Evolutionary conservation across 2,797 vertebrate species (phyloP).

Genomic region (Rhinophrynus dorsalis): DNA sequence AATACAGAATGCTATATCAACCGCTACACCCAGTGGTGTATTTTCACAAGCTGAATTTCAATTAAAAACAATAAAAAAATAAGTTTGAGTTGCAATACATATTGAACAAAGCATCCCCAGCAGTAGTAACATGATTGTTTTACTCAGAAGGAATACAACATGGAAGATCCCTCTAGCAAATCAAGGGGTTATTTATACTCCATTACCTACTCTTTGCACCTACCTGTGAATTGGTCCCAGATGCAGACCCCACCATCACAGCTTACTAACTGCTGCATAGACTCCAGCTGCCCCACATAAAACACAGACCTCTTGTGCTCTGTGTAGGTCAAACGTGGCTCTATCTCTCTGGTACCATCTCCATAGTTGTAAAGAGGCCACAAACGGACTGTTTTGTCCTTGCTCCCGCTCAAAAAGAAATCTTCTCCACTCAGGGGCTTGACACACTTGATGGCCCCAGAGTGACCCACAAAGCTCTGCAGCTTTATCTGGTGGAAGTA

Average conservation of each 20-base stretch:
- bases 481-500: constrained; percentile 97
- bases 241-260: constrained; percentile 93
- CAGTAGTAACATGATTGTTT: no score
- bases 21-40: no score
- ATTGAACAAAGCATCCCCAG: no score
- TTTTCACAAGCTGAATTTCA: no score
- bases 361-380: constrained; percentile 95
- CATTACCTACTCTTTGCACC: constrained; percentile 32
- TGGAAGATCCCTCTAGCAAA: no score
- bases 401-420: constrained; percentile 95
- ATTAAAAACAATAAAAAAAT: no score
- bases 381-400: constrained; percentile 92
- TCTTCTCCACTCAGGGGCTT: constrained; percentile 86
- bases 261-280: constrained; percentile 91
- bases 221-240: constrained; percentile 96
- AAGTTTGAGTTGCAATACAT: no score
- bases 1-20: no score
- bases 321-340: constrained; percentile 78
- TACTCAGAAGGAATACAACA: no score
- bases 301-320: constrained; percentile 93
- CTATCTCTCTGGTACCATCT: constrained; percentile 86
- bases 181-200: no score
- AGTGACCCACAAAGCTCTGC: constrained; percentile 91
- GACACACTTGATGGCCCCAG: constrained; percentile 86
- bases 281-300: constrained; percentile 88